phyloP scores from a whole-genome alignment of 2,888 invertebrate genomes.

The Colostygia pectinataria region DNA sequence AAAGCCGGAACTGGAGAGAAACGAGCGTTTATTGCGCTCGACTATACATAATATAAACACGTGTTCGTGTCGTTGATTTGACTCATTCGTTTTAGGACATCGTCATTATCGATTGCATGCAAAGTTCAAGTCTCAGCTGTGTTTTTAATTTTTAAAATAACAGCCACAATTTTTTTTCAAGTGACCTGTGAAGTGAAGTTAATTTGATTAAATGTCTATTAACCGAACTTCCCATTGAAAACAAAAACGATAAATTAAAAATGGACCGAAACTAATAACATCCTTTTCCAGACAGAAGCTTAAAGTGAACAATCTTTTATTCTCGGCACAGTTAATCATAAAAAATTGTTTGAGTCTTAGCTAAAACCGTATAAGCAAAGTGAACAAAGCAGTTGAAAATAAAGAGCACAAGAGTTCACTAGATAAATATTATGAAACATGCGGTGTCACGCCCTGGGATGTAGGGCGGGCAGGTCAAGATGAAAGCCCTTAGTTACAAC shows the following conservation, averaged over 20 bases:
- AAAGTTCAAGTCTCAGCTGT: too few species aligned
- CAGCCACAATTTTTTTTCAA: too few species aligned
- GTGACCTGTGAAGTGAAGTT: too few species aligned
- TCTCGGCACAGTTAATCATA: conserved; percentile 1
- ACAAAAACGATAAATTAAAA: conserved; percentile 18
- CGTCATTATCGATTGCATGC: neutral
- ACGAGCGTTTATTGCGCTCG: conserved; percentile 11
- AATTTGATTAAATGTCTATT: neutral
- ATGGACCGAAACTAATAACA: conserved; percentile 10
- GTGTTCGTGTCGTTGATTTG: conserved; percentile 3
- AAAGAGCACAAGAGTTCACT: conserved; percentile 20
- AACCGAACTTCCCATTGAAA: conserved; percentile 20
- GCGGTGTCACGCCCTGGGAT: conserved; percentile 59
- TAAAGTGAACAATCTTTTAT: conserved; percentile 8
- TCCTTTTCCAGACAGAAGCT: conserved; percentile 9
- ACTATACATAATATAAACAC: conserved; percentile 1
- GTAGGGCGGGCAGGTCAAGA: conserved; percentile 68
- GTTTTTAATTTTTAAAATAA: too few species aligned
- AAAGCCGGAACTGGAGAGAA: conserved; percentile 27
- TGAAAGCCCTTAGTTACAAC: conserved; percentile 69
- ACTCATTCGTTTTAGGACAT: conserved; percentile 2
- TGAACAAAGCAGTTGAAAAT: conserved; percentile 10
- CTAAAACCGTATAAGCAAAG: conserved; percentile 2
- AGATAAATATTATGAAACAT: conserved; percentile 43
- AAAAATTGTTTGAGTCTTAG: conserved; percentile 4